Evolutionary conservation across 2,797 vertebrate species (phyloP), one percentile per base, ranked within the genome.

Genomic region (Spondyliosoma cantharus): DNA sequence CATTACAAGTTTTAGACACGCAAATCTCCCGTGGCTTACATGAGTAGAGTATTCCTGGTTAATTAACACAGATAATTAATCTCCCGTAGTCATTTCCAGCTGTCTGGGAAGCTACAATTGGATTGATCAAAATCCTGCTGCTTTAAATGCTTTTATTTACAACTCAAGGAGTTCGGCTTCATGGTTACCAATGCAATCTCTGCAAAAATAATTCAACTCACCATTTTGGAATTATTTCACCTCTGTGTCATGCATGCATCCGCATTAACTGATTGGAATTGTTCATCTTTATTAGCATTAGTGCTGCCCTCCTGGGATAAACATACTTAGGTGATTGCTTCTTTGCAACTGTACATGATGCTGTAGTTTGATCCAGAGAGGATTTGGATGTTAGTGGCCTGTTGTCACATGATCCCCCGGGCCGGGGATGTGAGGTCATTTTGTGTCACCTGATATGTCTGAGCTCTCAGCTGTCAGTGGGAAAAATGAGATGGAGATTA

Each of bases 321-420:
- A 90, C 83, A 87, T 89, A 91, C 91, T 94, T 90, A 91, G 83
- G 86, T 74, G 90, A 93, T 93, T 93, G 92, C 86, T 92, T 93
- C 83, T 86, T 81, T 83, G 86, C 78, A 70, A 62, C 74, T 79
- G 77, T 82, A 73, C 83, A 86, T 87, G 85, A 90, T 88, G 84
- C 88, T 57, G 86, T 84, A 61, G 79, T 89, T 91, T 89, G 89
- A 93, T 90, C 84, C 86, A 83, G 71, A 81, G 74, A 83, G 91
- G 92, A 92, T 93, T 93, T 91, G 85, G 90, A 86, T 80, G 84
- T 71, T 61, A 67, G 69, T 69, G 56, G 83, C 81, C 85, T 82
- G 65, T 62, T 83, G 87, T 94, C 92, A 92, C 88, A 89, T 92
- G 90, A 93, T 89, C 83, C 6, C 8, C 54, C 6, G 82, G 60